Conservation (phyloP, 1,140 invertebrate genomes). For the Antheraea pernyi region DNA sequence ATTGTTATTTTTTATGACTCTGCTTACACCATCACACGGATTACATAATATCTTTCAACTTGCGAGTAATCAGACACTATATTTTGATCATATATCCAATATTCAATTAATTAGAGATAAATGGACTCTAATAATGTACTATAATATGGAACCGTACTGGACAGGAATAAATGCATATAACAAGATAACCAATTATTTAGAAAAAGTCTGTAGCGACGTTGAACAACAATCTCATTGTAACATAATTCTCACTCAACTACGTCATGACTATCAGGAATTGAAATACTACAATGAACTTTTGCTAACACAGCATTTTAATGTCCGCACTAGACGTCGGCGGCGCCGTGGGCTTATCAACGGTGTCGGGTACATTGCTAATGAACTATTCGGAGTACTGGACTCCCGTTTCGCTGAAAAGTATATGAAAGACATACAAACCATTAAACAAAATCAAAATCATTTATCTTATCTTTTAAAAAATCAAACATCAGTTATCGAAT, state of each 20-base stretch:
- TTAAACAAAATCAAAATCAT: too few relatives aligned
- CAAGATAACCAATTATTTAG: not conserved
- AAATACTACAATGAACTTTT: constrained; percentile 26
- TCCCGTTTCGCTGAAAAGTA: not conserved
- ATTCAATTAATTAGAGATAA: not conserved
- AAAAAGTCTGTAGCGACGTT: not conserved
- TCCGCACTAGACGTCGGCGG: not conserved
- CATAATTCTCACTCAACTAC: constrained; percentile 17
- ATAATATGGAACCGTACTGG: too few relatives aligned
- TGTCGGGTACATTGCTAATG: constrained; percentile 32
- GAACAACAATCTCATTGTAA: constrained; percentile 1
- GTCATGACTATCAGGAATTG: constrained; percentile 21
- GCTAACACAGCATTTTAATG: constrained; percentile 16
- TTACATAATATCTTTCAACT: not conserved
- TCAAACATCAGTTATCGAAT: too few relatives aligned
- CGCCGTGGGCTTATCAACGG: constrained; percentile 19
- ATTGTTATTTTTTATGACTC: too few relatives aligned
- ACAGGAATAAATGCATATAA: constrained; percentile 7
- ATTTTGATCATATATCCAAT: constrained; percentile 10
- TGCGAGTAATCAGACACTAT: not conserved
- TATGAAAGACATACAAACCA: too few relatives aligned
- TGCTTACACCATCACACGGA: not conserved
- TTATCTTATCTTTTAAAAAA: too few relatives aligned
- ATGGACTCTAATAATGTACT: constrained; percentile 13
- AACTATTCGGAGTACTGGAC: constrained; percentile 38